A percentile compares a stretch with the other conserved stretches of the same genome.
Evolutionary conservation across 2,888 invertebrate genomes (phyloP).

Genomic region (Pandemis cinnamomeana): DNA sequence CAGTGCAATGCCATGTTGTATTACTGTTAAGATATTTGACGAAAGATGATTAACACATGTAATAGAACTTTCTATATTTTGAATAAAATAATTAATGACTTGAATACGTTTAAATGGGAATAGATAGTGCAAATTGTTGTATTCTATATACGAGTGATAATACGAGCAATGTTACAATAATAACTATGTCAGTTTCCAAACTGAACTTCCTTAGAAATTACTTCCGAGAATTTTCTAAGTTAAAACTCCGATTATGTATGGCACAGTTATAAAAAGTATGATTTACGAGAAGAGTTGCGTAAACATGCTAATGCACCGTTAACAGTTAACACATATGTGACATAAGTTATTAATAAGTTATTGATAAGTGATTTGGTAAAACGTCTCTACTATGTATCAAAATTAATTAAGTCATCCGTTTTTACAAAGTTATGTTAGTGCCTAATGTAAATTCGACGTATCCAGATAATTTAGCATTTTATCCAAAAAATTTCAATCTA

Average conservation of each 20-base stretch:
- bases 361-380: constrained; percentile 3
- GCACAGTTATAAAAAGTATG: constrained; percentile 28
- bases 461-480: too few relatives aligned
- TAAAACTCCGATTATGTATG: constrained; percentile 13
- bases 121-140: too few relatives aligned
- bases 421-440: not conserved
- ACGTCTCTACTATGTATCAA: not conserved
- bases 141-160: too few relatives aligned
- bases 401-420: not conserved
- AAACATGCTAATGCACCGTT: constrained; percentile 34
- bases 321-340: not conserved
- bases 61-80: not conserved
- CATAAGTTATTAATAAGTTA: constrained; percentile 22
- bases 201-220: not conserved
- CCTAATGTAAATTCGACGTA: too few relatives aligned
- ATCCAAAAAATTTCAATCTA: not conserved
- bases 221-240: not conserved
- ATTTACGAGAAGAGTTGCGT: constrained; percentile 27
- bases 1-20: constrained; percentile 28
- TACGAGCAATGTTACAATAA: not conserved
- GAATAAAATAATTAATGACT: not conserved
- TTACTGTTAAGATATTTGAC: constrained; percentile 14
- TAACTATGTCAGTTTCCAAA: not conserved
- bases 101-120: not conserved
- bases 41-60: constrained; percentile 10